phyloP scores from a whole-genome alignment of 2,888 invertebrate species.

The Rhopalosiphum nymphaeae region DNA sequence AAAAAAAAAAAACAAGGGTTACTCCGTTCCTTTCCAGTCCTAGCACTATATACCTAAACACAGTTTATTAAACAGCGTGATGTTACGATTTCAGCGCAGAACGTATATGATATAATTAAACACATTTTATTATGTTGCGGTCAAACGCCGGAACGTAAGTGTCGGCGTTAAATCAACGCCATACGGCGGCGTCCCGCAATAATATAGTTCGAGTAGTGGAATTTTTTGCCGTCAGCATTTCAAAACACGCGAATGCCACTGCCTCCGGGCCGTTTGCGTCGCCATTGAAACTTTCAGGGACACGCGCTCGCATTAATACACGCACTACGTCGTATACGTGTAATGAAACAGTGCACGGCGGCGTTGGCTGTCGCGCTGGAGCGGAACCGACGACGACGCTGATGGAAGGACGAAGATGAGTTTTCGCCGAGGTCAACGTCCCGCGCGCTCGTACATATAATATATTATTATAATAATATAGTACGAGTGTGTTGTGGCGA shows the following conservation, averaged over 20 bases:
- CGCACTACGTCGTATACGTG: not conserved
- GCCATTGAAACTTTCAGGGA: not conserved
- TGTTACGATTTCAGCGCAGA: too few relatives aligned
- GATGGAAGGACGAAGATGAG: not conserved
- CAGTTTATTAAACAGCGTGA: too few relatives aligned
- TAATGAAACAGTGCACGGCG: not conserved
- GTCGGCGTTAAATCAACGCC: too few relatives aligned
- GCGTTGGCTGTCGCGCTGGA: not conserved
- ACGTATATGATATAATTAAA: too few relatives aligned
- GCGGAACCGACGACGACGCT: slow-evolving; percentile 23
- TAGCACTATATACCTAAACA: too few relatives aligned
- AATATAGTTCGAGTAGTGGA: not conserved
- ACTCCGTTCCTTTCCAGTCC: too few relatives aligned
- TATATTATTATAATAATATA: not conserved
- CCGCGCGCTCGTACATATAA: not conserved
- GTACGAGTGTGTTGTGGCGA: not conserved
- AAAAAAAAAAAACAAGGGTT: too few relatives aligned
- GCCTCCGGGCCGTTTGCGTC: not conserved
- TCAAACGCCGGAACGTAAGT: too few relatives aligned
- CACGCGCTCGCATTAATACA: not conserved
- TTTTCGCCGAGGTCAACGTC: slow-evolving; percentile 29
- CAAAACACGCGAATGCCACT: not conserved
- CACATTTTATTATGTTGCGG: too few relatives aligned
- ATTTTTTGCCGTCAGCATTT: not conserved
- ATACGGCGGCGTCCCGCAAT: not conserved